phyloP scores from a whole-genome alignment of 2,888 invertebrate genomes.

The Apantesis nais region DNA sequence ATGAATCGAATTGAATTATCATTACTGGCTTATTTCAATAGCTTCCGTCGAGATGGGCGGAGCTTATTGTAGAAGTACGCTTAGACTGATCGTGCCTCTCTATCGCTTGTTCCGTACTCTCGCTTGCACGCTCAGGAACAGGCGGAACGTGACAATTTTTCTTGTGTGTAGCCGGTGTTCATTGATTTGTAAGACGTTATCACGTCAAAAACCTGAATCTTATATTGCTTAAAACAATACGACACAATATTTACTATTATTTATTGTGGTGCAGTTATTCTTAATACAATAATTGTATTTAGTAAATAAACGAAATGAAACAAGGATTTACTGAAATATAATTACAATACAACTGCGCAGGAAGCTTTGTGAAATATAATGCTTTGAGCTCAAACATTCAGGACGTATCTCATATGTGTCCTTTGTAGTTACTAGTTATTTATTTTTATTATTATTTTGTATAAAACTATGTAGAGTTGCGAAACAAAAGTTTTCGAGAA shows the following conservation, averaged over 20 bases:
- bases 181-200: no score
- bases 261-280: not conserved
- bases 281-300: not conserved
- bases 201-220: not conserved
- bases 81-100: no score
- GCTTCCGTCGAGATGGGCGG: no score
- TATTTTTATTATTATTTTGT: not conserved
- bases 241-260: not conserved
- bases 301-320: constrained; percentile 3
- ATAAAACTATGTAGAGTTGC: not conserved
- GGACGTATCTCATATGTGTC: not conserved
- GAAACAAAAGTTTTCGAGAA: not conserved
- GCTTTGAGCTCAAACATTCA: constrained; percentile 3
- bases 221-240: not conserved
- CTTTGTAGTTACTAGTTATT: not conserved
- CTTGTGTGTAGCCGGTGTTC: no score
- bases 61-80: no score
- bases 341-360: not conserved
- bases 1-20: no score
- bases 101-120: no score
- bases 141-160: no score
- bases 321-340: not conserved
- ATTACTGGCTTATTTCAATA: no score
- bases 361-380: not conserved
- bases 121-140: no score